Evolutionary conservation across 2,113 vertebrate genomes (phyloP).

Genomic region (Catharus fuscescens): DNA sequence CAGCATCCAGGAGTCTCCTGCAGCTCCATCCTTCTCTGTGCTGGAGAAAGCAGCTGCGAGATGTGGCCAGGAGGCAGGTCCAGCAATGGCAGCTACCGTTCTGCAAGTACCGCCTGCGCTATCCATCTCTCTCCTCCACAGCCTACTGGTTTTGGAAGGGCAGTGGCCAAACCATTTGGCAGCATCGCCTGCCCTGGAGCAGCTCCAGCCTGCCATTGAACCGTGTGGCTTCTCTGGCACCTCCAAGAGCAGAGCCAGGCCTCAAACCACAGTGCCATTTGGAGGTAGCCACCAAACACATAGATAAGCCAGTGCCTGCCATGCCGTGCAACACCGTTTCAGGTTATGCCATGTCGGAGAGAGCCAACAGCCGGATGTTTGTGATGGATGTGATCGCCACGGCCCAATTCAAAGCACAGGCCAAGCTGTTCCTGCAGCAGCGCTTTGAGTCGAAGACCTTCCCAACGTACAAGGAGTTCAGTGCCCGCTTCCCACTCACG

Average conservation of each 20-base stretch:
- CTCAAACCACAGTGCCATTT: neutral
- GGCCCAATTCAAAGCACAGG: slow-evolving; percentile 94
- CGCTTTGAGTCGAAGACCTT: slow-evolving; percentile 93
- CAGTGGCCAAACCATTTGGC: neutral
- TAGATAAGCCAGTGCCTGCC: neutral
- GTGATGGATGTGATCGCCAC: slow-evolving; percentile 88
- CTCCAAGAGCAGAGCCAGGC: neutral
- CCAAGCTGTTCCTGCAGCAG: slow-evolving; percentile 93
- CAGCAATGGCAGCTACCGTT: slow-evolving; percentile 82
- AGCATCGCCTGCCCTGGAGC: neutral
- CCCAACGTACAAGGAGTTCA: slow-evolving; percentile 94
- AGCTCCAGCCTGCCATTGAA: neutral
- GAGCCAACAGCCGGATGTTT: slow-evolving; percentile 76
- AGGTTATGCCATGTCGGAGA: slow-evolving; percentile 20
- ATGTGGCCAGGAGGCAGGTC: slow-evolving; percentile 80
- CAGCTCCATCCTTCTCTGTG: slow-evolving; percentile 71
- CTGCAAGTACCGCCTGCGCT: slow-evolving; percentile 88
- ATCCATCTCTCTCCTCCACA: slow-evolving; percentile 82
- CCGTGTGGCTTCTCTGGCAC: neutral
- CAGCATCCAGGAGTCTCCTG: neutral
- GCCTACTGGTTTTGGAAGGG: slow-evolving; percentile 91
- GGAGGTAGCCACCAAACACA: neutral
- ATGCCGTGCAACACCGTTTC: neutral
- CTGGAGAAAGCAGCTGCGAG: slow-evolving; percentile 82
- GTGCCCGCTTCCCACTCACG: slow-evolving; percentile 89